These are phyloP conservation scores for Euzophera pinguis DNA, from an alignment of 2,888 invertebrate genomes.

Conservation along the genomic window DNA sequence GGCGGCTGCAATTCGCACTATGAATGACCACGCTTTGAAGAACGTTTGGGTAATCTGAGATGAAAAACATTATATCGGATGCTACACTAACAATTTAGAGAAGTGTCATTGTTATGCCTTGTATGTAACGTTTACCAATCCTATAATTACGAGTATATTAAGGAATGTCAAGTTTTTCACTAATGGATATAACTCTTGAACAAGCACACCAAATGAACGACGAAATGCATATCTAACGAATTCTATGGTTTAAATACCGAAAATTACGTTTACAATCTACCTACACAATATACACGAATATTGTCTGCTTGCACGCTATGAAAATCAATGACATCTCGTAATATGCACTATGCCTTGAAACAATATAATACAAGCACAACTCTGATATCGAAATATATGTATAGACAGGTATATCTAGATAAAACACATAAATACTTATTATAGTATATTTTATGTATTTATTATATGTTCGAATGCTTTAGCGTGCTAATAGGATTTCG, in stretches of 20 bases:
- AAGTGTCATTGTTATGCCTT: not conserved
- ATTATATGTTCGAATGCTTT: conserved; percentile 16
- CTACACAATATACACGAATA: conserved; percentile 37
- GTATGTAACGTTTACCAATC: not conserved
- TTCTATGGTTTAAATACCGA: too few species aligned
- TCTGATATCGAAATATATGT: conserved; percentile 23
- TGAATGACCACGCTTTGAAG: conserved; percentile 36
- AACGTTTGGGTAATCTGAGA: not conserved
- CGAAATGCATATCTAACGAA: too few species aligned
- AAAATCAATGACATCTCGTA: conserved; percentile 37
- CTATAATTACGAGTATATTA: not conserved
- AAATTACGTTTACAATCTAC: conserved; percentile 4
- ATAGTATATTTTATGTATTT: conserved; percentile 16
- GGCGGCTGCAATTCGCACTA: conserved; percentile 48
- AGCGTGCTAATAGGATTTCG: not conserved
- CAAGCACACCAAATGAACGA: too few species aligned
- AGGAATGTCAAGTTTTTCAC: not conserved
- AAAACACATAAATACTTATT: conserved; percentile 24
- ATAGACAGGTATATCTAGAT: conserved; percentile 27
- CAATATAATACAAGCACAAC: conserved; percentile 22
- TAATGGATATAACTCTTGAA: too few species aligned
- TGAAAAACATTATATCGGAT: not conserved
- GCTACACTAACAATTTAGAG: too few species aligned
- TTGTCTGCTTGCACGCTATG: conserved; percentile 41
- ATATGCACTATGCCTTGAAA: conserved; percentile 29